Base-by-base conservation (phyloP, 2,113 vertebrate genomes). In the Cyanistes caeruleus region DNA sequence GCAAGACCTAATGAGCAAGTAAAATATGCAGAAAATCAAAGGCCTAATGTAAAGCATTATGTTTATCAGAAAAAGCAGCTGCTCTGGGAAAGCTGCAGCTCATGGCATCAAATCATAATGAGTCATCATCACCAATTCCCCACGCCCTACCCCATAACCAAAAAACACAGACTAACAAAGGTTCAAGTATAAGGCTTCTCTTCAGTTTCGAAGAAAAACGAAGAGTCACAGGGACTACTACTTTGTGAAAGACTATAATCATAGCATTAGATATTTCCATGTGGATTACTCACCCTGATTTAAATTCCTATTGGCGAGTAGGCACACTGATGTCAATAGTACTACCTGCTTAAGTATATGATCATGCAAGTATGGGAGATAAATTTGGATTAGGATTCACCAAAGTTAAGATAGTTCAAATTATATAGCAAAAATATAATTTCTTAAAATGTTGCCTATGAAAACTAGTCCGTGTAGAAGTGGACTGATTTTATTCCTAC, bases 21-120 rank as follows among this genome's bases (percentile, higher is more conserved):
- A 65, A 94, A 95, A 94, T 87, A 73, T 58, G 31, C 68, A 93
- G 62, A 76, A 90, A 85, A 94, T 93, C 77, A 93, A 95, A 94
- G 80, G 55, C 87, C n/a, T 69, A 76, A n/a, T 19, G 37, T 37
- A 64, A 22, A 91, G 58, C 35, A 79, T 73, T 87, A 56, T 81
- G 49, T 84, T 72, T 95, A 60, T 75, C 41, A 94, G 68, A 72
- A 92, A 87, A 95, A 89, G 74, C 84, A 97, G 95, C 74, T 94
- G 93, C 49, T 89, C 60, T 76, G 89, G 44, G 64, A 92, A 84
- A 79, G n/a, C 87, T 87, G 65, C 91, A 87, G 65, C 89, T 92
- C 60, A 49, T 8, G 22, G 43, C 49, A 76, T 68, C 84, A 85
- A 74, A 87, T 59, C 49, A 21, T 28, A 62, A 43, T 60, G 67